Conservation (phyloP, 2,113 vertebrate genomes). For the Irena cyanogastra region DNA sequence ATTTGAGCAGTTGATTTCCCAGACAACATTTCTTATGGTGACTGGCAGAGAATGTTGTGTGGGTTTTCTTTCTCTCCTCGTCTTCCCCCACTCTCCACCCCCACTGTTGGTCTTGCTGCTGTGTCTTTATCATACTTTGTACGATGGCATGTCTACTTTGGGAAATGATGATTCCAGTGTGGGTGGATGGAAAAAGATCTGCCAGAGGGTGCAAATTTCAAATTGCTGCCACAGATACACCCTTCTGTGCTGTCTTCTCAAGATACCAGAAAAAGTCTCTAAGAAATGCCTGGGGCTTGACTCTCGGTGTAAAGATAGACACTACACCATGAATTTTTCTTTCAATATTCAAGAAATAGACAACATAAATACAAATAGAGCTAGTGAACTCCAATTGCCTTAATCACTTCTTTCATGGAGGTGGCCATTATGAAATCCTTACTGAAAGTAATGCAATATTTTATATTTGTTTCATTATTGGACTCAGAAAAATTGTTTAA, state of each 20-base stretch:
- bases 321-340: neutral
- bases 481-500: neutral
- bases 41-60: neutral
- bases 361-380: neutral
- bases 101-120: neutral
- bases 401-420: neutral
- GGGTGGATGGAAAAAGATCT: slow-evolving; percentile 37
- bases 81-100: neutral
- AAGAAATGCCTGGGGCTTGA: slow-evolving; percentile 44
- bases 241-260: slow-evolving; percentile 41
- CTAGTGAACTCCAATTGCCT: slow-evolving; percentile 26
- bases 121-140: neutral
- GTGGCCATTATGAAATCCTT: neutral
- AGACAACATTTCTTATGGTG: neutral
- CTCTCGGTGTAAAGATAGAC: slow-evolving; percentile 2
- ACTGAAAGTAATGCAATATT: neutral
- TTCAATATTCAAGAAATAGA: neutral
- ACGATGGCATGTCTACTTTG: neutral
- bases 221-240: slow-evolving; percentile 37
- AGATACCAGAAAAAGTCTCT: slow-evolving; percentile 47
- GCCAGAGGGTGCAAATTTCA: slow-evolving; percentile 56
- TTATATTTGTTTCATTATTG: neutral
- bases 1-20: slow-evolving; percentile 35
- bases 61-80: neutral
- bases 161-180: slow-evolving; percentile 51